Conservation (phyloP, 2,113 vertebrate genomes). For the Callipepla californica region DNA sequence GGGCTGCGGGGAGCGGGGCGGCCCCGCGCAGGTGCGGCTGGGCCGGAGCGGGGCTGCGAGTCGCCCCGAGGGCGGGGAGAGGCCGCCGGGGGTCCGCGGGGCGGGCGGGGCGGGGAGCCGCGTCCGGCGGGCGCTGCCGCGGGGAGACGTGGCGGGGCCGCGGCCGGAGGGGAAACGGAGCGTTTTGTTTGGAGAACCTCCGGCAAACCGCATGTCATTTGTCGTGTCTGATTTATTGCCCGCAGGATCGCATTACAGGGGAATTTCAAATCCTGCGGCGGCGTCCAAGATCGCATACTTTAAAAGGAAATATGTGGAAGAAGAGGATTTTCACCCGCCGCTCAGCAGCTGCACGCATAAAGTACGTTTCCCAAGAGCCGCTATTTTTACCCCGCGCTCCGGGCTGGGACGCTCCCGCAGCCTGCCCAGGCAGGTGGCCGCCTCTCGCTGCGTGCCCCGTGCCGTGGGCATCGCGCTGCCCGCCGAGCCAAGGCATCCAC, state of each 20-base stretch:
- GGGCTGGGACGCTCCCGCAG: conserved; percentile 29
- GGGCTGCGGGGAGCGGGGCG: neutral
- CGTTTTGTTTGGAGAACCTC: conserved; percentile 79
- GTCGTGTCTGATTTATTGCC: conserved; percentile 83
- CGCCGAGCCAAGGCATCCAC: neutral
- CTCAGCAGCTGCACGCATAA: conserved; percentile 92
- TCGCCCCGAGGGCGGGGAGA: no score
- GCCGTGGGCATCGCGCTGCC: no score
- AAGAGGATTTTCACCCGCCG: conserved; percentile 89
- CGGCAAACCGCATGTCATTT: conserved; percentile 78
- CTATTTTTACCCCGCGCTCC: conserved; percentile 66
- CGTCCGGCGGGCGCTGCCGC: no score
- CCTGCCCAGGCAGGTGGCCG: neutral
- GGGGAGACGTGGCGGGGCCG: neutral
- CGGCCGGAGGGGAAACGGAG: conserved; percentile 51
- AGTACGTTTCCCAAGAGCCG: conserved; percentile 83
- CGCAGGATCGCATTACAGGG: conserved; percentile 88
- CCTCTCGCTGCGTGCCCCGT: conserved; percentile 17
- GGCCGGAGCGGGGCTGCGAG: no score
- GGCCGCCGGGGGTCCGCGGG: no score
- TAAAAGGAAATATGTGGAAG: conserved; percentile 96
- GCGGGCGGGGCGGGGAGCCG: no score
- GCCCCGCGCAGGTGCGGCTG: no score
- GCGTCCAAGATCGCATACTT: conserved; percentile 93
- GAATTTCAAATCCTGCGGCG: conserved; percentile 87